phyloP scores from a whole-genome alignment of 2,797 vertebrate species.

The Acrossocheilus fasciatus region DNA sequence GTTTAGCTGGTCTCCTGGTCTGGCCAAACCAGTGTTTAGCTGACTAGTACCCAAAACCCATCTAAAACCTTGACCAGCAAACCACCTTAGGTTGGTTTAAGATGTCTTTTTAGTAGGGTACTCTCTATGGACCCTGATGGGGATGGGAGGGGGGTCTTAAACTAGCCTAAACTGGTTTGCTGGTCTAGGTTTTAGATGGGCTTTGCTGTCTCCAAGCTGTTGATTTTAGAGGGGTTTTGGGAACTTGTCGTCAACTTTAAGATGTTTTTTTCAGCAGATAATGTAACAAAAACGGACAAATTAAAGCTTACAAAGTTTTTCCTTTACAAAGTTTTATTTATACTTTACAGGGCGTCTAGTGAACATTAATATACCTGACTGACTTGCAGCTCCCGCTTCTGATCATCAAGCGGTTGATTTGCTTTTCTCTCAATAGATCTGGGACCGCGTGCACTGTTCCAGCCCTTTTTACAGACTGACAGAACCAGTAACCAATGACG shows the following conservation, averaged over 20 bases:
- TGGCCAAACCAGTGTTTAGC: background rate
- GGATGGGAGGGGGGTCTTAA: background rate
- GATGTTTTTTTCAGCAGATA: background rate
- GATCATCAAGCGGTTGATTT: background rate
- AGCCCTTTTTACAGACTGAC: constrained; percentile 65
- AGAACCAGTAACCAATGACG: constrained; percentile 60
- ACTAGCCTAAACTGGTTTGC: background rate
- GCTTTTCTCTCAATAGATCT: constrained; percentile 31
- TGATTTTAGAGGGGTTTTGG: background rate
- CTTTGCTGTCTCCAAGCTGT: background rate
- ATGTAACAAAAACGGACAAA: background rate
- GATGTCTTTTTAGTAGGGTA: background rate
- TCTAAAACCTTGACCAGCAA: background rate
- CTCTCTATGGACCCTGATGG: background rate
- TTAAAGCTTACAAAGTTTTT: background rate
- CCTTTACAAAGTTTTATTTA: background rate
- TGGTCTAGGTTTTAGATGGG: background rate
- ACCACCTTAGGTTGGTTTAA: background rate
- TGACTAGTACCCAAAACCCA: background rate
- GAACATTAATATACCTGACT: background rate
- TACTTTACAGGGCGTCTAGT: background rate
- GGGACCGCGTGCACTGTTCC: constrained; percentile 85
- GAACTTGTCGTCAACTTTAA: background rate
- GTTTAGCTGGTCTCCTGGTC: background rate
- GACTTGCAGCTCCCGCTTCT: background rate